These are phyloP conservation scores for Capromys pilorides DNA, from an alignment of 2,797 vertebrate genomes.

Conservation along the genomic window DNA sequence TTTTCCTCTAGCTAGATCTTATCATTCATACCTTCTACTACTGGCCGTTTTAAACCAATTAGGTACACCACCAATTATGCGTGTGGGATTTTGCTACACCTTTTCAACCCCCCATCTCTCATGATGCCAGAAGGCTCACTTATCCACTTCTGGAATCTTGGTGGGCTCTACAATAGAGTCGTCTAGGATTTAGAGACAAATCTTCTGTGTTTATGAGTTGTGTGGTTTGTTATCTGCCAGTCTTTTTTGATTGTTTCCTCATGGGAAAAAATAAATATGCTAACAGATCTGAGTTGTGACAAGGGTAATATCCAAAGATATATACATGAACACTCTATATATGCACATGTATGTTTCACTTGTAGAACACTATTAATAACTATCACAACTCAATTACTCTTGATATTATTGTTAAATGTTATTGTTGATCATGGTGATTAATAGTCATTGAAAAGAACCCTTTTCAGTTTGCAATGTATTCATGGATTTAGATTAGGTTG, in stretches of 20 bases:
- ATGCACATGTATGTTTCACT: not conserved
- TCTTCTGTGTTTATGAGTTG: not conserved
- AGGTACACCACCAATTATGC: not conserved
- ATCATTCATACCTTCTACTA: not conserved
- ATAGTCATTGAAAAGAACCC: not conserved
- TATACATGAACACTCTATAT: not conserved
- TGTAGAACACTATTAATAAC: not conserved
- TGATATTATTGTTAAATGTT: not conserved
- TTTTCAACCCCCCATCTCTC: not conserved
- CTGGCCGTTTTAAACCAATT: not conserved
- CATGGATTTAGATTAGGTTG: not conserved
- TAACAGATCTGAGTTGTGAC: not conserved
- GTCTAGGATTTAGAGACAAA: constrained; percentile 6
- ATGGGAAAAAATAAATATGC: not conserved
- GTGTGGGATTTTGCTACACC: not conserved
- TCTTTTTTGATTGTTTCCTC: constrained; percentile 1
- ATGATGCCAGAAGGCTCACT: not conserved
- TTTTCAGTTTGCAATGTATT: not conserved
- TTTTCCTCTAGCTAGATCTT: not conserved
- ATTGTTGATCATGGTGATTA: not conserved
- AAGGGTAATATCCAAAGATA: not conserved
- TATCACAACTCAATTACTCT: not conserved
- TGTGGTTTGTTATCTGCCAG: not conserved
- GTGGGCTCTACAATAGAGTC: not conserved
- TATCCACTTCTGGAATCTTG: not conserved